Evolutionary conservation across 2,113 vertebrate genomes (phyloP), one percentile per base, ranked within the genome.

Genomic region (Oxygymnocypris stewartii): DNA sequence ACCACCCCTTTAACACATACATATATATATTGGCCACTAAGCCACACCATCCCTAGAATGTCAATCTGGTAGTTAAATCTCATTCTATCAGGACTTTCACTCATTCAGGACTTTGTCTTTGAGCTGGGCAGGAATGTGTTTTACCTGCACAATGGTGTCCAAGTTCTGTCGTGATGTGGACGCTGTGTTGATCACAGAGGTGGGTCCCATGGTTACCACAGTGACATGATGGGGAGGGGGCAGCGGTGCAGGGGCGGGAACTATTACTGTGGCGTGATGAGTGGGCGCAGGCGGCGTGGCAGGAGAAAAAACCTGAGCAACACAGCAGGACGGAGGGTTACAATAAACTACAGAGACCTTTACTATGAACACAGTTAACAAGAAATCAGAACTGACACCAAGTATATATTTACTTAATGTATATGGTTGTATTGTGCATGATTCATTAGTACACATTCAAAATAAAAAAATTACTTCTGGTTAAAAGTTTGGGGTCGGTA

Each of bases 101-200:
- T 4, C 12, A 49, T 14, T 14, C 47, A 20, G 90, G 90, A 31
- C 88, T 93, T 91, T 73, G 49, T 77, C 20, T 11, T 10, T 16
- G 25, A 54, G 25, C 44, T 40, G 76, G 14, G 47, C 85, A 59
- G 0, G 2, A 20, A 84, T 47, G 84, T 4, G 16, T 73, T 92
- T 90, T 89, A 99, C 98, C 95, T 99, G 98, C 93, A 99, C 98
- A 0, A 99, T 99, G 88, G 98, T 99, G 94, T 99, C 98, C 94
- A 99, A 94, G 92, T 99, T 99, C 90, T 99, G 98, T 91, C 98
- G 95, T 86, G 98, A 99, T 0, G 98, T 99, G 85, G 98, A 99
- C 82, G 95, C 96, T 13, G 97, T 96, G 92, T 97, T 99, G 94
- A 99, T 99, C 88, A 99, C 98, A 0, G 98, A 98, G 88, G 98